A percentile compares a stretch with the other conserved stretches of the same genome.
Conservation (phyloP, 2,888 invertebrate genomes). For the Epiblema foenella region DNA sequence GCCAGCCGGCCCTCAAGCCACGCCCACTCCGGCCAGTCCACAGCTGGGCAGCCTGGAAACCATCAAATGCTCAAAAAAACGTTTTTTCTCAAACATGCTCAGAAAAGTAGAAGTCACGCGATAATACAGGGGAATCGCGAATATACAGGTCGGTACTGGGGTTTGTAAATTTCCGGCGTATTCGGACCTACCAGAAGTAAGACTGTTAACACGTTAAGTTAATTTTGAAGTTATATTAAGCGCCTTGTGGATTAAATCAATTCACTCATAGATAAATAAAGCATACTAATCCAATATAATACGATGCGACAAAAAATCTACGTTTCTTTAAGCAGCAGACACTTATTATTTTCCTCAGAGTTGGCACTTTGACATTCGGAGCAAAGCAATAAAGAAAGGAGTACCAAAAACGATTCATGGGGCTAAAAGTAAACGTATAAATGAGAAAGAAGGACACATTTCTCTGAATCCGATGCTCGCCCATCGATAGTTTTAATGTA, state of each 20-base stretch:
- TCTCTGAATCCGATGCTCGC: constrained; percentile 5
- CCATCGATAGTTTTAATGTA: neutral
- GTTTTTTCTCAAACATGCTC: too few species aligned
- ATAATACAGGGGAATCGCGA: too few species aligned
- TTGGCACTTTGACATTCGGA: neutral
- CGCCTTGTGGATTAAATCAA: neutral
- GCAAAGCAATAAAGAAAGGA: constrained; percentile 16
- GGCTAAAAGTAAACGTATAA: constrained; percentile 7
- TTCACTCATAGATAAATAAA: neutral
- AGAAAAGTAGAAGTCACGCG: too few species aligned
- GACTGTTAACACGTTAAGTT: neutral
- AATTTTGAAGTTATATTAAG: neutral
- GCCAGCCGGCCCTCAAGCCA: constrained; percentile 86
- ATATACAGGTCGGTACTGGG: too few species aligned
- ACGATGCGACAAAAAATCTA: neutral
- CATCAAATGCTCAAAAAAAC: neutral
- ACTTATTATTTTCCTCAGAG: neutral
- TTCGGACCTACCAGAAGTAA: too few species aligned
- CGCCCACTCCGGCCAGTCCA: constrained; percentile 91
- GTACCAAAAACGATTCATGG: constrained; percentile 18
- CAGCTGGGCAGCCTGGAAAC: constrained; percentile 88
- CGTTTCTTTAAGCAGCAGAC: neutral
- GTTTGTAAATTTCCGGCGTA: too few species aligned
- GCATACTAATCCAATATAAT: neutral
- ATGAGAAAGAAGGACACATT: constrained; percentile 7